Conservation (phyloP, 1,140 invertebrate genomes). For the Lucilia sericata region DNA sequence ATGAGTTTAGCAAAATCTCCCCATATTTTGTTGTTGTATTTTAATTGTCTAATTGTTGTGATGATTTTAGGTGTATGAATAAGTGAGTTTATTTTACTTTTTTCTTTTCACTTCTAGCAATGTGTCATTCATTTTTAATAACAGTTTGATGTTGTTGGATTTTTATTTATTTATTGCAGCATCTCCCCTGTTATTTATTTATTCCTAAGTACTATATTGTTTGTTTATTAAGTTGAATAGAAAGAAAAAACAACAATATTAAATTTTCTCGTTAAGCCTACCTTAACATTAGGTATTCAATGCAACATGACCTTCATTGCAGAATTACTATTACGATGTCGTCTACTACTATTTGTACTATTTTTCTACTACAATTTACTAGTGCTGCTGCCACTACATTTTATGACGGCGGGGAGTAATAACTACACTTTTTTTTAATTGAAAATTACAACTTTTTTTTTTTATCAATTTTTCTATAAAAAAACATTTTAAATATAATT, state of each 20-base stretch:
- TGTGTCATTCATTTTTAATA: conserved; percentile 28
- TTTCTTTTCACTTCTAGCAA: neutral
- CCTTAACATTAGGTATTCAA: conserved; percentile 41
- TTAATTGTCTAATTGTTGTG: conserved; percentile 16
- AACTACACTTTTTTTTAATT: too few relatives aligned
- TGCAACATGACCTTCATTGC: conserved; percentile 32
- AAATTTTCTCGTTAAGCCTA: conserved; percentile 36
- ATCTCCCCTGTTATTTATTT: neutral
- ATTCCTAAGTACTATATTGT: neutral
- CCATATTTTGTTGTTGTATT: neutral
- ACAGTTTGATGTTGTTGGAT: neutral
- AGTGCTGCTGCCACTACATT: too few relatives aligned
- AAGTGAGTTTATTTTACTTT: neutral
- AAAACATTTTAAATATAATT: too few relatives aligned
- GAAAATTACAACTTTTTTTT: too few relatives aligned
- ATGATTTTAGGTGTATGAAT: neutral
- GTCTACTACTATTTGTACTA: neutral
- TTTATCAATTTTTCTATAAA: too few relatives aligned
- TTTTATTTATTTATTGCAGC: conserved; percentile 6
- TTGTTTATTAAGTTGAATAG: neutral
- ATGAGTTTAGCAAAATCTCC: neutral
- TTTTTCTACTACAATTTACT: neutral
- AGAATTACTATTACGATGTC: conserved; percentile 31
- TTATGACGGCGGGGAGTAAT: too few relatives aligned
- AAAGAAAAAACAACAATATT: neutral